Evolutionary conservation across 2,113 vertebrate species (phyloP), one percentile per base, ranked within the genome.

Genomic region (Paramisgurnus dabryanus): DNA sequence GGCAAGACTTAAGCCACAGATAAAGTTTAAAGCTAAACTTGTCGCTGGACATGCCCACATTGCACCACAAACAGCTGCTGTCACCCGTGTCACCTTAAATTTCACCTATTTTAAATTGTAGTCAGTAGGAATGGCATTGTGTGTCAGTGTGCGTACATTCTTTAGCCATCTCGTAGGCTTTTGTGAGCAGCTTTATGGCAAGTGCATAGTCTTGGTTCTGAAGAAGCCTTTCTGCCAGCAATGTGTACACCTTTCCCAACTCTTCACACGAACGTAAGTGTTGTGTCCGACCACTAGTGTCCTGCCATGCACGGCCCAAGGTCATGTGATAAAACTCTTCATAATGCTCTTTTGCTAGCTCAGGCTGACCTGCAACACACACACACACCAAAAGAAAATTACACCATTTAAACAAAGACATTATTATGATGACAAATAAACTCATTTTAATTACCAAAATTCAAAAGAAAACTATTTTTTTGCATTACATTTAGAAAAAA

Each of bases 211-310:
- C 87, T 84, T 89, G 90, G 86, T 85, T 93, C 85, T 90, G 91
- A 84, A 95, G 90, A 90, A 94, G 92, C 87, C 89, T 90, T 85
- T 95, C 91, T 87, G 94, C 89, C 81, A 93, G 90, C 85, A 93
- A 75, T 75, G 90, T 93, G 87, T 95, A 94, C 72, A 92, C 93
- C 89, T 90, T 95, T 91, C 93, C 92, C 89, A 95, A 94, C 78
- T 90, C 87, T 76, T 91, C 86, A 67, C 93, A 95, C 0, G 95
- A 92, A 80, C 90, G 76, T 55, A 89, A 88, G 85, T 85, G 84
- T 86, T 94, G 91, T 85, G 82, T 75, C 45, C 0, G 79, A 39
- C 92, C 93, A 27, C 83, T 85, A 84, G 89, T 86, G 67, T 94
- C 92, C 82, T 89, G 91, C 95, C 95, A 95, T 0, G 85, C 10